Conservation (phyloP, 2,113 vertebrate genomes). For the Triplophysa rosa region DNA sequence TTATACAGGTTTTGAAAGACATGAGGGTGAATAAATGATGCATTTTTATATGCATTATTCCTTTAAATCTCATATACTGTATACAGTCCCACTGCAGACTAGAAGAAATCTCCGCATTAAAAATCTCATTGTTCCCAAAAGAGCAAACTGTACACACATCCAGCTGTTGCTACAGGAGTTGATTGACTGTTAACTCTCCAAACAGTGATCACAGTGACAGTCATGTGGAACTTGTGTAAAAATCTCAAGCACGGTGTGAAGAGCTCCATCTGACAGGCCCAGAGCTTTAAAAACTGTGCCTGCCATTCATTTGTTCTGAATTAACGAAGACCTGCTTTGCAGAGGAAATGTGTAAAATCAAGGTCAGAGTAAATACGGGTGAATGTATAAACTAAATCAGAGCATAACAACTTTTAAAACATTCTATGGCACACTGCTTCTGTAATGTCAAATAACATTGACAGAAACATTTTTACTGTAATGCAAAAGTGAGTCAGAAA, state of each 20-base stretch:
- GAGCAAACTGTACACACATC: conserved; percentile 1
- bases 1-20: too few relatives aligned
- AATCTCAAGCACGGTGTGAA: neutral
- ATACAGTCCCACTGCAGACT: neutral
- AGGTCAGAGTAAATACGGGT: neutral
- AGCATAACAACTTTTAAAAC: neutral
- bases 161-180: conserved; percentile 12
- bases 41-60: neutral
- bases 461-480: neutral
- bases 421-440: neutral
- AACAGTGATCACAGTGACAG: conserved; percentile 10
- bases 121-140: neutral
- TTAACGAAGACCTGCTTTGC: conserved; percentile 10
- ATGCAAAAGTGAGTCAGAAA: neutral
- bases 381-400: neutral
- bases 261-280: neutral
- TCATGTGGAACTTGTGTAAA: conserved; percentile 14
- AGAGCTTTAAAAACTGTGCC: neutral
- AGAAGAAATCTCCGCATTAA: conserved; percentile 7
- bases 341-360: conserved; percentile 29
- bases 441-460: neutral
- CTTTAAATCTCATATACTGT: conserved; percentile 6
- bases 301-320: neutral
- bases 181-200: neutral
- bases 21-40: too few relatives aligned